Evolutionary conservation across 2,797 vertebrate genomes (phyloP).

Genomic region (Takifugu ocellatus): DNA sequence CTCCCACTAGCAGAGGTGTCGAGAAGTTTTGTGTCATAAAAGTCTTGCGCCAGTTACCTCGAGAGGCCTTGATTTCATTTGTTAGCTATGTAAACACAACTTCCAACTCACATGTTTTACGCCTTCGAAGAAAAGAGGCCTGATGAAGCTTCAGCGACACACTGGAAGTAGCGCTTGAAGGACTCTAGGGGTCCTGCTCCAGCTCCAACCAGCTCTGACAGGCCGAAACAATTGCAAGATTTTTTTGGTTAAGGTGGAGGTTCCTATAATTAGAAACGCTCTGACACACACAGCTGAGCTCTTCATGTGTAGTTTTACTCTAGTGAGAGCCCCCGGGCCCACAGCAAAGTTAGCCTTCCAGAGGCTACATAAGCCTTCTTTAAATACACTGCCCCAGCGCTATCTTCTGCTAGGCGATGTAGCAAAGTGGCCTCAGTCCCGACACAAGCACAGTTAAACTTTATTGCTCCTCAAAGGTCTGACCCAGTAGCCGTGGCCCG

Average conservation of each 20-base stretch:
- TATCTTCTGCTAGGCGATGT: too few relatives aligned
- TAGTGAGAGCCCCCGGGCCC: conserved; percentile 1
- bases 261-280: conserved; percentile 52
- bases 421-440: too few relatives aligned
- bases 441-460: neutral
- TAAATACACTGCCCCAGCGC: neutral
- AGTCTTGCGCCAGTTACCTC: conserved; percentile 15
- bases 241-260: conserved; percentile 38
- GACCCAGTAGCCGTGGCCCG: conserved; percentile 4
- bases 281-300: conserved; percentile 46
- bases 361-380: conserved; percentile 5
- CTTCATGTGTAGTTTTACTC: conserved; percentile 14
- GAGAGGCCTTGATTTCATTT: conserved; percentile 51
- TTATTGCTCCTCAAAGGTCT: conserved; percentile 14
- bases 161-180: conserved; percentile 71
- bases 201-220: conserved; percentile 66
- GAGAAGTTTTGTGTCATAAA: neutral
- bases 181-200: conserved; percentile 55
- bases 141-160: conserved; percentile 18
- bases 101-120: too few relatives aligned
- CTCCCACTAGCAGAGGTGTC: too few relatives aligned
- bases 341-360: neutral
- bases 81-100: conserved; percentile 51
- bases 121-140: too few relatives aligned
- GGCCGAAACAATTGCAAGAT: conserved; percentile 15